Percentiles rank a stretch among this genome's conserved stretches.
Conservation (phyloP, 1,140 invertebrate species). For the Manduca sexta region DNA sequence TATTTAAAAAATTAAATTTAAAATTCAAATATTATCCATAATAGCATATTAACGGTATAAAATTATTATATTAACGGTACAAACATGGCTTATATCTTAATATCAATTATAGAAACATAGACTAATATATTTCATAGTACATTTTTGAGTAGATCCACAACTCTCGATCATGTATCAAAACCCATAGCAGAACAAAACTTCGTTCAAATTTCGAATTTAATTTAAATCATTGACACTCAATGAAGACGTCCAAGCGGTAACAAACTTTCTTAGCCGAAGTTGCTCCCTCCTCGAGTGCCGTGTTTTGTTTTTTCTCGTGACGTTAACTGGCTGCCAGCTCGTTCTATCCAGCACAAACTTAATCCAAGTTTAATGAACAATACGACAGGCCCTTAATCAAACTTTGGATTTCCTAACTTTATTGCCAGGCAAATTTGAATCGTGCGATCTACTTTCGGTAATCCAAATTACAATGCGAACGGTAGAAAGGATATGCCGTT, state of each 20-base stretch:
- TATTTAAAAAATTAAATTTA: too few relatives aligned
- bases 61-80: too few relatives aligned
- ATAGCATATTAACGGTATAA: too few relatives aligned
- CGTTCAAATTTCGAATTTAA: neutral
- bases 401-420: slow-evolving; percentile 62
- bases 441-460: slow-evolving; percentile 14
- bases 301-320: slow-evolving; percentile 37
- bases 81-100: too few relatives aligned
- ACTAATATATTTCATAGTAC: too few relatives aligned
- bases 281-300: slow-evolving; percentile 12
- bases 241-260: slow-evolving; percentile 28
- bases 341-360: slow-evolving; percentile 66
- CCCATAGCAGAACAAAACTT: too few relatives aligned
- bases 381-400: slow-evolving; percentile 74
- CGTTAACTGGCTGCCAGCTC: slow-evolving; percentile 63
- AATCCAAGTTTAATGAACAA: slow-evolving; percentile 75
- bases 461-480: slow-evolving; percentile 17
- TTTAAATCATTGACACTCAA: slow-evolving; percentile 19
- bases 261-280: slow-evolving; percentile 31
- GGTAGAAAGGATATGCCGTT: slow-evolving; percentile 20
- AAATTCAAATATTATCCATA: too few relatives aligned
- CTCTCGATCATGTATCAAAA: too few relatives aligned
- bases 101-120: too few relatives aligned
- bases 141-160: too few relatives aligned
- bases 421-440: slow-evolving; percentile 17